Conservation (phyloP, 2,888 invertebrate genomes). For the Mycalesis mineus region DNA sequence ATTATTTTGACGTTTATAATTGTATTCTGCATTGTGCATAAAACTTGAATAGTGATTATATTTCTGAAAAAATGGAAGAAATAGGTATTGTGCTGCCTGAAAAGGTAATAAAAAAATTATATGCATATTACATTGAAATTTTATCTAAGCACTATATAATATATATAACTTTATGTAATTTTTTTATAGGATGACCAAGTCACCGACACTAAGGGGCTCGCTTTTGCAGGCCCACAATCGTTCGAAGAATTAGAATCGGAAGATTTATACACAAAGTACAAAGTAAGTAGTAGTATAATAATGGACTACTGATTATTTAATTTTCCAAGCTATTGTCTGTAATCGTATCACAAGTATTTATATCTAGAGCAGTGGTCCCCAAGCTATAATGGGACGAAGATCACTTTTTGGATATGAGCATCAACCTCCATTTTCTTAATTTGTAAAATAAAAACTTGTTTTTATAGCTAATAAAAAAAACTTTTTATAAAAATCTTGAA, state of each 20-base stretch:
- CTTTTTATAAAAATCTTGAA: no score
- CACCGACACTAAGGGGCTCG: conserved; percentile 80
- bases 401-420: no score
- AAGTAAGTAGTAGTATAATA: no score
- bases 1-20: conserved; percentile 28
- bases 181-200: conserved; percentile 80
- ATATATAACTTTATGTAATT: background rate
- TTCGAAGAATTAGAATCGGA: conserved; percentile 92
- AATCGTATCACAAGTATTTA: no score
- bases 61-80: conserved; percentile 83
- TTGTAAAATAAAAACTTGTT: no score
- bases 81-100: conserved; percentile 88
- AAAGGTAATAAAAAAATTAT: conserved; percentile 78
- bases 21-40: background rate
- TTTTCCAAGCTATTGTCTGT: background rate
- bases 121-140: background rate
- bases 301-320: no score
- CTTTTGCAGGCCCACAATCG: conserved; percentile 82
- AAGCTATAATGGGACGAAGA: no score
- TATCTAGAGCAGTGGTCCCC: no score
- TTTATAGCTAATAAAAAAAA: no score
- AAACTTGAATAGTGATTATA: conserved; percentile 12
- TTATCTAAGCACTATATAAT: background rate
- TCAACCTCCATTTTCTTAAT: no score
- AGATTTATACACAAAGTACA: conserved; percentile 97